These are phyloP conservation scores for Jordanella pulchra DNA, from an alignment of 2,797 vertebrate genomes.

Conservation along the genomic window DNA sequence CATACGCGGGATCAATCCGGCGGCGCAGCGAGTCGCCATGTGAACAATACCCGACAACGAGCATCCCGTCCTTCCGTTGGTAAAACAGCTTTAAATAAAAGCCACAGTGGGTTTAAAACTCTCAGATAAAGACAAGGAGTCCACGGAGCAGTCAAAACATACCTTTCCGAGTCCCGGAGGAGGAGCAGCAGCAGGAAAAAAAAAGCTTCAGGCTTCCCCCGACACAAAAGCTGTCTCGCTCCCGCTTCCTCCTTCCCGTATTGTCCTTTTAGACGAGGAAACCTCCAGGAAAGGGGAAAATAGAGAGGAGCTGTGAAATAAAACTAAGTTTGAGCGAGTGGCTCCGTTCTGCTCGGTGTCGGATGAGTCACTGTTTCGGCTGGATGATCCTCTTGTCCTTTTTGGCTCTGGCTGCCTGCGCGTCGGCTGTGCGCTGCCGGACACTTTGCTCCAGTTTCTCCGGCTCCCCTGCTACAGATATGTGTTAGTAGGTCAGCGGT, in stretches of 20 bases:
- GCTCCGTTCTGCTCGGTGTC: constrained; percentile 23
- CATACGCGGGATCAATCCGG: constrained; percentile 49
- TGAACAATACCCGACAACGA: constrained; percentile 74
- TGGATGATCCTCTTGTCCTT: constrained; percentile 47
- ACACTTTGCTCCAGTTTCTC: constrained; percentile 81
- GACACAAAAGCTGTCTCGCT: constrained; percentile 77
- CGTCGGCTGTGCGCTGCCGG: constrained; percentile 66
- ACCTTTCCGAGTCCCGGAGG: constrained; percentile 62
- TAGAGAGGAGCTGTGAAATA: constrained; percentile 10
- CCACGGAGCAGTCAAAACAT: constrained; percentile 42
- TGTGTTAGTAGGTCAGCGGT: constrained; percentile 87
- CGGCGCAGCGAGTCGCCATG: constrained; percentile 65
- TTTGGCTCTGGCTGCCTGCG: constrained; percentile 58
- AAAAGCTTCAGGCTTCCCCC: constrained; percentile 59
- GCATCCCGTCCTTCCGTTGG: constrained; percentile 41
- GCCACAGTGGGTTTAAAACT: background rate
- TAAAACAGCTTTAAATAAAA: background rate
- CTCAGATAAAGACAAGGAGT: background rate
- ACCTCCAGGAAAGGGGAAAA: constrained; percentile 28
- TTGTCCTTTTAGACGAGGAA: constrained; percentile 45
- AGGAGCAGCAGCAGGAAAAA: background rate
- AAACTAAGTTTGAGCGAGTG: constrained; percentile 42
- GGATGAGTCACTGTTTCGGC: constrained; percentile 37
- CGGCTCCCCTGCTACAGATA: constrained; percentile 76
- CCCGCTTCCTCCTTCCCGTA: constrained; percentile 59